Conservation (phyloP, 2,888 invertebrate genomes). For the Pyrocoelia pectoralis region DNA sequence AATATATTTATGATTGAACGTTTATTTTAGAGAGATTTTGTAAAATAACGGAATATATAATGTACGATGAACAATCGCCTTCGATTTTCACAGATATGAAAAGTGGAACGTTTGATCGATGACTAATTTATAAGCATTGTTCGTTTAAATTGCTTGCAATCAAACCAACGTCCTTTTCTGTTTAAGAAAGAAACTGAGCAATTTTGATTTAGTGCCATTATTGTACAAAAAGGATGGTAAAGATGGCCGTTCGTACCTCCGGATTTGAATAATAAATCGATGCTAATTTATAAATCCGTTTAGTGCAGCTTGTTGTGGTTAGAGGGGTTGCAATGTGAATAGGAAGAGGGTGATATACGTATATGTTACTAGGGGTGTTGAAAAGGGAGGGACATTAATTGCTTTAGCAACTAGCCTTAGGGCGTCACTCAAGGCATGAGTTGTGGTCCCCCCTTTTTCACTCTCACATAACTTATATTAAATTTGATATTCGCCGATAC, state of each 20-base stretch:
- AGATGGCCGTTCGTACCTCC: slow-evolving; percentile 20
- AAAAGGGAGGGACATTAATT: slow-evolving; percentile 44
- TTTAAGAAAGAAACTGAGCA: slow-evolving; percentile 3
- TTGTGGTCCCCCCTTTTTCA: slow-evolving; percentile 22
- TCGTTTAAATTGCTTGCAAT: slow-evolving; percentile 17
- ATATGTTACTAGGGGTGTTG: slow-evolving; percentile 40
- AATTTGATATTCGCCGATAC: too few relatives aligned
- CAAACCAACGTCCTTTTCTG: not conserved
- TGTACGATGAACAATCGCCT: slow-evolving; percentile 32
- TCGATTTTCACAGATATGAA: slow-evolving; percentile 31
- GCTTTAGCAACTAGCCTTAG: slow-evolving; percentile 41
- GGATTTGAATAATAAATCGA: slow-evolving; percentile 26
- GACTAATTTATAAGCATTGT: slow-evolving; percentile 32
- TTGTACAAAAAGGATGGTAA: not conserved
- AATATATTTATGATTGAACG: slow-evolving; percentile 35
- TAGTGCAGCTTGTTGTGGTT: slow-evolving; percentile 39
- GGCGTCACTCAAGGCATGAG: slow-evolving; percentile 33
- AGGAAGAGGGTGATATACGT: slow-evolving; percentile 40
- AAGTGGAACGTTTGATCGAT: slow-evolving; percentile 31
- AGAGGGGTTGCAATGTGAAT: slow-evolving; percentile 32
- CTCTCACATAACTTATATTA: not conserved
- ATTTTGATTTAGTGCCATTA: not conserved
- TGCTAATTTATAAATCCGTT: slow-evolving; percentile 37
- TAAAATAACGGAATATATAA: slow-evolving; percentile 29
- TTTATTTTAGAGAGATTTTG: slow-evolving; percentile 29